Percentiles rank a stretch among this genome's conserved stretches.
These are phyloP conservation scores for Planococcus citri DNA, from an alignment of 1,140 invertebrate species.

Conservation along the genomic window DNA sequence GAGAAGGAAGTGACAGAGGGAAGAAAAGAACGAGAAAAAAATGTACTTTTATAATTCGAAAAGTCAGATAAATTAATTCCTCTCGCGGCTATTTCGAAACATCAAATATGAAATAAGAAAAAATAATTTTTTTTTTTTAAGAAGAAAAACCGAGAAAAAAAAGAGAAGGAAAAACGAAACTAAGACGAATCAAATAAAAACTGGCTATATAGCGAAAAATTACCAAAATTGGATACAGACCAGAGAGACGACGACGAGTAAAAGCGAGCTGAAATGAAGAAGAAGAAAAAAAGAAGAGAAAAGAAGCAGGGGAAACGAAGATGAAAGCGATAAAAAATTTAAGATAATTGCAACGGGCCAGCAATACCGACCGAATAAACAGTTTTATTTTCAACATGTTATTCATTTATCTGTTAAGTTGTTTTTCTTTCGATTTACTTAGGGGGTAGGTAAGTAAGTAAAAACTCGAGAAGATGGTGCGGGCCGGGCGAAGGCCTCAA, in stretches of 20 bases:
- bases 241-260: no score
- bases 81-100: neutral
- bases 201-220: no score
- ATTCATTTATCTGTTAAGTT: neutral
- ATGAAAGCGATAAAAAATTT: neutral
- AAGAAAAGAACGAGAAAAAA: neutral
- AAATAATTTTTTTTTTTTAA: no score
- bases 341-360: neutral
- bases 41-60: neutral
- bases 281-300: neutral
- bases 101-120: no score
- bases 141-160: no score
- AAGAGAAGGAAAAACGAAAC: no score
- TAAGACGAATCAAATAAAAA: no score
- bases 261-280: no score
- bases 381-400: neutral
- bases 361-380: neutral
- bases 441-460: no score
- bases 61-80: constrained; percentile 7
- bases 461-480: no score
- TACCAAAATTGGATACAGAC: no score
- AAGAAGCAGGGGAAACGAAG: neutral
- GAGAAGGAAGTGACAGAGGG: no score
- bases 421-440: neutral
- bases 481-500: neutral